Evolutionary conservation across 2,888 invertebrate species (phyloP).

Genomic region (Cryptus armator): DNA sequence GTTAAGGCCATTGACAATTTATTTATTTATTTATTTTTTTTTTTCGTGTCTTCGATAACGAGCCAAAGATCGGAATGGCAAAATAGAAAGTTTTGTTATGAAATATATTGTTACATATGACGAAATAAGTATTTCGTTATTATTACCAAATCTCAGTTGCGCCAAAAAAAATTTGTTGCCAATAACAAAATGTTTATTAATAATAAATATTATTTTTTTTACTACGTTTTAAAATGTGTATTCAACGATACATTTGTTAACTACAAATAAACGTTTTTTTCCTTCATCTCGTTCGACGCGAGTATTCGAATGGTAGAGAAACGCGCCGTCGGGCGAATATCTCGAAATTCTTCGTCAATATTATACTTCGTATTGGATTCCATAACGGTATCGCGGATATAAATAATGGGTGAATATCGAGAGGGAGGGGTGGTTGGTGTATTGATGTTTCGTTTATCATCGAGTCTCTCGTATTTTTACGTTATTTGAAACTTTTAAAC

Average conservation of each 20-base stretch:
- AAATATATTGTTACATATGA: too few relatives aligned
- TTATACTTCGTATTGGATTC: conserved; percentile 76
- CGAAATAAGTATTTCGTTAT: too few relatives aligned
- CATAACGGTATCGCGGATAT: conserved; percentile 67
- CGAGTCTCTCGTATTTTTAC: not conserved
- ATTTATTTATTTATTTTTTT: conserved; percentile 12
- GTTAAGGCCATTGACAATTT: not conserved
- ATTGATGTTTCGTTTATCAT: too few relatives aligned
- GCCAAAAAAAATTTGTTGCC: too few relatives aligned
- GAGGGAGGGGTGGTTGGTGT: not conserved
- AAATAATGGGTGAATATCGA: conserved; percentile 58
- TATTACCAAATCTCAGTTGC: too few relatives aligned
- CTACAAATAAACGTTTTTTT: conserved; percentile 22
- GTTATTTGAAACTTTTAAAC: not conserved
- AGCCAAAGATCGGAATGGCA: conserved; percentile 29
- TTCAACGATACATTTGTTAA: not conserved
- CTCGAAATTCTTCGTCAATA: conserved; percentile 78
- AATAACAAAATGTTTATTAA: too few relatives aligned
- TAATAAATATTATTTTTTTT: too few relatives aligned
- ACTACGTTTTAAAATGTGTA: not conserved
- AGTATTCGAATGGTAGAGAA: conserved; percentile 31
- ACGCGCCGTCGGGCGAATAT: conserved; percentile 74
- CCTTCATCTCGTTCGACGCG: conserved; percentile 22
- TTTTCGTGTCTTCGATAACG: conserved; percentile 13
- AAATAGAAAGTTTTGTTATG: not conserved